Conservation (phyloP, 2,888 invertebrate genomes). For the Sarcophaga caerulescens region DNA sequence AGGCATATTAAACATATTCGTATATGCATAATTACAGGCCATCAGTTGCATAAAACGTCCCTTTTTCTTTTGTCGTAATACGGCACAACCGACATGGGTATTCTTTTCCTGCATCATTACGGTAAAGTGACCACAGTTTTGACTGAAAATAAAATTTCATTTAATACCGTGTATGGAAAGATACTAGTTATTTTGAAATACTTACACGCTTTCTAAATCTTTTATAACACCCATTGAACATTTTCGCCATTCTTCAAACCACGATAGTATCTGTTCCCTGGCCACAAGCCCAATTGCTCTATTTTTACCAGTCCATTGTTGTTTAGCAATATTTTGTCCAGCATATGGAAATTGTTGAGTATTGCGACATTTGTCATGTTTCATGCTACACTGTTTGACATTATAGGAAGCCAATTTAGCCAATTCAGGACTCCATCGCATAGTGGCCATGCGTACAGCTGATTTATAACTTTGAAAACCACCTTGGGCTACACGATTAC, state of each 20-base stretch:
- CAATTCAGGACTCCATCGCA: conserved; percentile 74
- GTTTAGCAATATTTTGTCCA: conserved; percentile 75
- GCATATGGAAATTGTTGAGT: conserved; percentile 71
- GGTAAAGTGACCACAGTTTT: conserved; percentile 47
- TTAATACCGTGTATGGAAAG: neutral
- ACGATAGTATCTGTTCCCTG: conserved; percentile 68
- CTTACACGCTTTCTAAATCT: neutral
- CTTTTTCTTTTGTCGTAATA: conserved; percentile 67
- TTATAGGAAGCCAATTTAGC: conserved; percentile 74
- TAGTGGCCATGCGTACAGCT: conserved; percentile 75
- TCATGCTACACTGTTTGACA: conserved; percentile 72
- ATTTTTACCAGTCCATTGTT: conserved; percentile 45
- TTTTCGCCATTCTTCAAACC: conserved; percentile 72
- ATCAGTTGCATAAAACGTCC: conserved; percentile 1
- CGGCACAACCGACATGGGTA: conserved; percentile 74
- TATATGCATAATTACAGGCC: conserved; percentile 67
- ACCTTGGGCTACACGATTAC: conserved; percentile 47
- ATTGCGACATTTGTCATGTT: conserved; percentile 74
- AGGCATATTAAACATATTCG: conserved; percentile 70
- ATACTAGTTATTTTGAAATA: neutral
- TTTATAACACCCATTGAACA: neutral
- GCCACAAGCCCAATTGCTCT: neutral
- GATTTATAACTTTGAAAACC: conserved; percentile 60
- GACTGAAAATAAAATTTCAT: neutral
- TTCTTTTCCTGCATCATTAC: conserved; percentile 72